Conservation (phyloP, 2,888 invertebrate genomes). For the Tricholauxania praeusta region DNA sequence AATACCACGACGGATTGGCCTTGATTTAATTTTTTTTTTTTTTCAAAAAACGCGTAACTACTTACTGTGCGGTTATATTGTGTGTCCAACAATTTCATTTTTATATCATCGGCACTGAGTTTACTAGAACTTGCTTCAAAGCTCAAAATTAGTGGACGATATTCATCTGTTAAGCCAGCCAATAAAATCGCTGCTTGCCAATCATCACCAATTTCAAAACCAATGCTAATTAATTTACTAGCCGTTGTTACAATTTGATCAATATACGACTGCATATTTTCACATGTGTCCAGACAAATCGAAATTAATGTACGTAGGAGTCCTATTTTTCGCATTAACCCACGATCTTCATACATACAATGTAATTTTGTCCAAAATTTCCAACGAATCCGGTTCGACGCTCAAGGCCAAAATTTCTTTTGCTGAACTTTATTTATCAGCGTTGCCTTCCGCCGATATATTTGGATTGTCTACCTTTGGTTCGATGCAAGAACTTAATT, state of each 20-base stretch:
- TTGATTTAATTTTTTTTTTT: no score
- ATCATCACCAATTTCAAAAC: constrained; percentile 31
- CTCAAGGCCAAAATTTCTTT: constrained; percentile 31
- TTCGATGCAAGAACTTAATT: constrained; percentile 20
- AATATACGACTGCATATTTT: constrained; percentile 35
- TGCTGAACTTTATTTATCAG: constrained; percentile 19
- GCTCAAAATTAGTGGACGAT: background rate
- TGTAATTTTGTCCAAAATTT: constrained; percentile 34
- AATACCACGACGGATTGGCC: no score
- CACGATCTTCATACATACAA: constrained; percentile 37
- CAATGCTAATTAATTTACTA: constrained; percentile 34
- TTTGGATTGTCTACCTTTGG: constrained; percentile 2
- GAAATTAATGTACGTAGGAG: constrained; percentile 33
- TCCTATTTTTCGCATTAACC: constrained; percentile 31
- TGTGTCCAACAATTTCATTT: constrained; percentile 32
- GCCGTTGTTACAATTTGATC: constrained; percentile 31
- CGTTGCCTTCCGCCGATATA: background rate
- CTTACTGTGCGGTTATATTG: background rate
- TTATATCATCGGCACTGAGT: constrained; percentile 24
- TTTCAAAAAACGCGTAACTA: no score
- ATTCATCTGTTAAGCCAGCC: no score
- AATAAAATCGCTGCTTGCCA: no score
- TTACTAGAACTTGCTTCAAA: constrained; percentile 32
- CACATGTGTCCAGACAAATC: constrained; percentile 35
- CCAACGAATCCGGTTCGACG: constrained; percentile 29